Conservation (phyloP, 2,113 vertebrate species). For the Hippolais icterina region DNA sequence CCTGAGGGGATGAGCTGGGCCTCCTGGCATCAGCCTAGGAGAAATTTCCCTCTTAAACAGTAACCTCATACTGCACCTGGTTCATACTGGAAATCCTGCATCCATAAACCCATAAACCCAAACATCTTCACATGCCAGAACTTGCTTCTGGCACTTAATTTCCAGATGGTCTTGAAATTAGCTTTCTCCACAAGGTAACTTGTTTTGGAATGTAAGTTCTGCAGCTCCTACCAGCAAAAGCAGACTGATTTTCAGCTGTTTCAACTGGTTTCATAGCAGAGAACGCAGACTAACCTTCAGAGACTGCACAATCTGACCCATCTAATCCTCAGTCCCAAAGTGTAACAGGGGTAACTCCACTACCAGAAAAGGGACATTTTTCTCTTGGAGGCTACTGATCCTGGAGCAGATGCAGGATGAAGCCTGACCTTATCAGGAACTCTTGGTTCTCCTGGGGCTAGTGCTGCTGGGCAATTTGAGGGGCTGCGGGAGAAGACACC, state of each 20-base stretch:
- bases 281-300: background rate
- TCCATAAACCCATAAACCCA: background rate
- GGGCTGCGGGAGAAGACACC: background rate
- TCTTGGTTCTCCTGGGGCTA: background rate
- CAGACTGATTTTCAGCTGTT: background rate
- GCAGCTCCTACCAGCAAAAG: background rate
- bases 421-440: accelerated
- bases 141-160: background rate
- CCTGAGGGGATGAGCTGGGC: background rate
- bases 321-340: background rate
- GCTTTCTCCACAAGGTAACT: background rate
- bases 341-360: background rate
- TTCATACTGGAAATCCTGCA: background rate
- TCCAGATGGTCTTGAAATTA: accelerated
- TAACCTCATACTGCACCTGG: accelerated
- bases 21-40: background rate
- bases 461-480: background rate
- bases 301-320: background rate
- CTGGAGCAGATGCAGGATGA: background rate
- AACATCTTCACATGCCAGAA: background rate
- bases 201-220: accelerated
- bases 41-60: background rate
- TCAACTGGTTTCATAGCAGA: background rate
- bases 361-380: background rate
- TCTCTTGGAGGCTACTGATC: background rate